Evolutionary conservation across 2,797 vertebrate genomes (phyloP).

Genomic region (Tapera naevia): DNA sequence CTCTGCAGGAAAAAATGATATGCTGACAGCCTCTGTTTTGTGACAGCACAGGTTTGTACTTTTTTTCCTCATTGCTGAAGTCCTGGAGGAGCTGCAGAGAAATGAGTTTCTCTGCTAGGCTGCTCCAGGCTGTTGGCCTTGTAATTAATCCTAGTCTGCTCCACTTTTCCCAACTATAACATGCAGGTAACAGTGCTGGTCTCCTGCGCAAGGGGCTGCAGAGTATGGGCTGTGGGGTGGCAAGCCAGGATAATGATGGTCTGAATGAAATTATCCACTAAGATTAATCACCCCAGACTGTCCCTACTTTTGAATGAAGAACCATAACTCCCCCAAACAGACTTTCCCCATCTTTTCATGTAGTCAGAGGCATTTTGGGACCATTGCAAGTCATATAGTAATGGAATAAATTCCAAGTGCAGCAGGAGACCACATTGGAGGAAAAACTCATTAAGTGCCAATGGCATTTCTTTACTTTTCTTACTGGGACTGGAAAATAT

Average conservation of each 20-base stretch:
- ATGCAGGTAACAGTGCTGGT: background rate
- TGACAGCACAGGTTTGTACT: background rate
- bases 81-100: background rate
- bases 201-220: background rate
- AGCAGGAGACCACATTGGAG: conserved; percentile 40
- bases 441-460: conserved; percentile 57
- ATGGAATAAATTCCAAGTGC: conserved; percentile 62
- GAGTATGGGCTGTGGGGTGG: background rate
- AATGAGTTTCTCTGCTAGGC: background rate
- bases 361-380: conserved; percentile 21
- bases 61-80: background rate
- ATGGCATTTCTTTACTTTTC: conserved; percentile 59
- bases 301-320: background rate
- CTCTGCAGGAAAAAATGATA: background rate
- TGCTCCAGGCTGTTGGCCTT: background rate
- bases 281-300: background rate
- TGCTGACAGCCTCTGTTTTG: background rate
- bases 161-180: accelerated
- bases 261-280: background rate
- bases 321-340: background rate
- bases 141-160: background rate
- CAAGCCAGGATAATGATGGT: accelerated
- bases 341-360: background rate
- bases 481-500: conserved; percentile 69
- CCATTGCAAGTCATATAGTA: conserved; percentile 6